phyloP scores from a whole-genome alignment of 2,113 vertebrate genomes.

The Rhinoderma darwinii region DNA sequence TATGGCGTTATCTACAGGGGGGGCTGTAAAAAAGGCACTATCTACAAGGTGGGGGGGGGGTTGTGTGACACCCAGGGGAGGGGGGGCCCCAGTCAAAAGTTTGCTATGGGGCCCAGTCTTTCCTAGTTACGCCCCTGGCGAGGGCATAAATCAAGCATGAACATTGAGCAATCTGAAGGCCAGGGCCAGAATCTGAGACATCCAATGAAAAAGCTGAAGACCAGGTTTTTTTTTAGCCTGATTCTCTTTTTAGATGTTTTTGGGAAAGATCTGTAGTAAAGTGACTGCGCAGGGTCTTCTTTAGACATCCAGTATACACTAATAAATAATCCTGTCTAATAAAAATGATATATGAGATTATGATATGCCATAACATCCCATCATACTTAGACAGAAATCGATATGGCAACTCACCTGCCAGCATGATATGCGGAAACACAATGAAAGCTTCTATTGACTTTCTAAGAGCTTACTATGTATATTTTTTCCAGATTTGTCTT shows the following conservation, averaged over 20 bases:
- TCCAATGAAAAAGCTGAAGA: not conserved
- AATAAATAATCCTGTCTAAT: conserved; percentile 24
- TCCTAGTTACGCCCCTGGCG: no score
- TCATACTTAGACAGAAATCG: conserved; percentile 1
- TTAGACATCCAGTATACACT: conserved; percentile 3
- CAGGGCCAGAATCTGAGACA: not conserved
- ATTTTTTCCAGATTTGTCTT: not conserved
- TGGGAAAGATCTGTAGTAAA: not conserved
- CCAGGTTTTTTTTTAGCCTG: not conserved
- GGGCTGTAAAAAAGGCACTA: no score
- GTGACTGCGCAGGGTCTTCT: not conserved
- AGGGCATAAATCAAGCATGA: not conserved
- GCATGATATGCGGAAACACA: not conserved
- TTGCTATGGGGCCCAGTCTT: no score
- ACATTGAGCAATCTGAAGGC: not conserved
- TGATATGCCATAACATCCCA: conserved; percentile 23
- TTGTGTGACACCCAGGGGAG: no score
- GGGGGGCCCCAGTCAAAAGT: no score
- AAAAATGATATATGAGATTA: conserved; percentile 28
- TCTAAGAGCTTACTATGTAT: not conserved
- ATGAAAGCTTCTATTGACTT: not conserved
- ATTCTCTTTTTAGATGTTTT: not conserved
- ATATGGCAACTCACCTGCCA: conserved; percentile 7
- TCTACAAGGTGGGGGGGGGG: no score
- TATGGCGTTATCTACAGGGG: no score